These are phyloP conservation scores for Caenorhabditis sp. DNA, from an alignment of 2,888 invertebrate species.

Conservation along the genomic window DNA sequence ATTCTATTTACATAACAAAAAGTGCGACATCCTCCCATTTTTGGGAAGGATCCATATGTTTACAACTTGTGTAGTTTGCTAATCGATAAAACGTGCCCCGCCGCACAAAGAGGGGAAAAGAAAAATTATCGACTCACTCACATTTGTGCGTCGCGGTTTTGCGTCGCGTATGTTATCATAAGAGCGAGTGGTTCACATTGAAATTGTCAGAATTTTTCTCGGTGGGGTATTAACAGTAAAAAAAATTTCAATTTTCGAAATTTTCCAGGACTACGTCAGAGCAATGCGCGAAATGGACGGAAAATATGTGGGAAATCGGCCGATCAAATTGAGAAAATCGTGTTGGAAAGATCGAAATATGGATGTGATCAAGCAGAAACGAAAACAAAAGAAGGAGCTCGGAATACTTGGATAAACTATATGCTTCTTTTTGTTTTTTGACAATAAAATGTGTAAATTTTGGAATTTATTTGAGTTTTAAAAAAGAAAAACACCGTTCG, in stretches of 20 bases:
- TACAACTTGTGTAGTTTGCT: too few species aligned
- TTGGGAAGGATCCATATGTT: too few species aligned
- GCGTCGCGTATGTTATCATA: too few species aligned
- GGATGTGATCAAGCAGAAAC: conserved; percentile 92
- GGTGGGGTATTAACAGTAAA: not conserved
- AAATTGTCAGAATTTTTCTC: not conserved
- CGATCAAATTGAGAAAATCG: conserved; percentile 95
- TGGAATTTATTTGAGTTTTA: not conserved
- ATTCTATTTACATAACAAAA: too few species aligned
- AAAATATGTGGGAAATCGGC: conserved; percentile 96
- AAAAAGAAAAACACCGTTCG: not conserved
- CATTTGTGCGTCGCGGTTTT: too few species aligned
- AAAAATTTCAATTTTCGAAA: not conserved
- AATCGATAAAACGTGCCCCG: too few species aligned
- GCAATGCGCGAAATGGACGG: conserved; percentile 99
- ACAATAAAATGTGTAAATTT: not conserved
- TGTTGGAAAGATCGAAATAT: conserved; percentile 88
- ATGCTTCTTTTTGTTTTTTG: not conserved
- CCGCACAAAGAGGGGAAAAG: too few species aligned
- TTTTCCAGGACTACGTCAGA: conserved; percentile 85
- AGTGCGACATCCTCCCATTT: too few species aligned
- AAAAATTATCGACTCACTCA: too few species aligned
- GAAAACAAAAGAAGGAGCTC: conserved; percentile 89
- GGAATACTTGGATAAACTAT: conserved; percentile 59
- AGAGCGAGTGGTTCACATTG: too few species aligned